phyloP scores from a whole-genome alignment of 2,113 vertebrate species.

The Dipodomys ordii region DNA sequence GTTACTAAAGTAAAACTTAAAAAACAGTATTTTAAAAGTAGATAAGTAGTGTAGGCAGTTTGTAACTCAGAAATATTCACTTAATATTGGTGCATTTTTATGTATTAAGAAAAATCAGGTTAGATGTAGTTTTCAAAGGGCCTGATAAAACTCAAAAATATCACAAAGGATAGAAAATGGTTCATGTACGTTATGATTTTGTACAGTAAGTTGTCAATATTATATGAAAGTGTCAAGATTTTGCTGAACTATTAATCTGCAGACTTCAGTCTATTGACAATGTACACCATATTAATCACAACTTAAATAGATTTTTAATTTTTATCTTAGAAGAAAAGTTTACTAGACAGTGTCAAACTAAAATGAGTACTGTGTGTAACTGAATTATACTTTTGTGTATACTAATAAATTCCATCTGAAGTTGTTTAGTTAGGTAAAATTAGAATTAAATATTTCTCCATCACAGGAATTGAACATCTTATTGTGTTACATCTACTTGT shows the following conservation, averaged over 20 bases:
- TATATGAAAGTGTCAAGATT: conserved; percentile 44
- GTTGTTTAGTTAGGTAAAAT: conserved; percentile 43
- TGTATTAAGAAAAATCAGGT: conserved; percentile 37
- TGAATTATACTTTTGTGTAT: conserved; percentile 25
- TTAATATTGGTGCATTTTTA: not conserved
- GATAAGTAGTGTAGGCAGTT: not conserved
- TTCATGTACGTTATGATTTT: conserved; percentile 23
- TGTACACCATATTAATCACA: conserved; percentile 11
- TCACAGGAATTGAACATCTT: conserved; percentile 1
- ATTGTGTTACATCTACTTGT: not conserved
- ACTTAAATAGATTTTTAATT: conserved; percentile 1
- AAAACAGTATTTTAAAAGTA: conserved; percentile 34
- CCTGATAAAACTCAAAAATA: not conserved
- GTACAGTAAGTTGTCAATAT: conserved; percentile 33
- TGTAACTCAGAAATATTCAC: conserved; percentile 37
- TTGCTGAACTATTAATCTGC: conserved; percentile 37
- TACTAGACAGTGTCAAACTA: not conserved
- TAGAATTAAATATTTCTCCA: conserved; percentile 34
- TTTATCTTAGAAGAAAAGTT: conserved; percentile 46
- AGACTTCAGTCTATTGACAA: conserved; percentile 35
- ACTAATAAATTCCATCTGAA: not conserved
- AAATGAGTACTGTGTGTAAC: conserved; percentile 18
- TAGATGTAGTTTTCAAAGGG: conserved; percentile 40
- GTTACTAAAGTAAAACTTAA: conserved; percentile 51
- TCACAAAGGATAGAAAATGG: conserved; percentile 9